Evolutionary conservation across 2,113 vertebrate genomes (phyloP).

Genomic region (Loxodonta africana): DNA sequence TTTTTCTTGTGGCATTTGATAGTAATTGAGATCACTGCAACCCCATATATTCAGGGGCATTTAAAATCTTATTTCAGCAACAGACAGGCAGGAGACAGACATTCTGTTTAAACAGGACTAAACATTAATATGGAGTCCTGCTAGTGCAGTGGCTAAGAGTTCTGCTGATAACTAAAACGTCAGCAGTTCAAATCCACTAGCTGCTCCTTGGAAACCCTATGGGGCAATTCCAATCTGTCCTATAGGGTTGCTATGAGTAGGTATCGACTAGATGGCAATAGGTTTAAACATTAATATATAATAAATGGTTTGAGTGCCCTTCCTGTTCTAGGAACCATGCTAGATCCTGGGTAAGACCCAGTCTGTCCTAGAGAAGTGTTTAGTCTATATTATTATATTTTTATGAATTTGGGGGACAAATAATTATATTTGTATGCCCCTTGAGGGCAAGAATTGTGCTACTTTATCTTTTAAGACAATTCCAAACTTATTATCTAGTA

Average conservation of each 20-base stretch:
- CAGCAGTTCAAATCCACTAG: too few species aligned
- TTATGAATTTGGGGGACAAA: constrained; percentile 24
- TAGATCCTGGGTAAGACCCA: not conserved
- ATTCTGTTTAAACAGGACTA: not conserved
- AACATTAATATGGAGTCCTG: not conserved
- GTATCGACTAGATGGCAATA: too few species aligned
- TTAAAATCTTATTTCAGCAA: constrained; percentile 38
- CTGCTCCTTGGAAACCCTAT: too few species aligned
- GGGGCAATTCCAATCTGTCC: too few species aligned
- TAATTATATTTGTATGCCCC: not conserved
- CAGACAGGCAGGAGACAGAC: not conserved
- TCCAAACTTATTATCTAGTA: not conserved
- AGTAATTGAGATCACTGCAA: not conserved
- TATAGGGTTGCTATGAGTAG: too few species aligned
- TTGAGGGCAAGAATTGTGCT: constrained; percentile 43
- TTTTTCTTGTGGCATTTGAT: constrained; percentile 20
- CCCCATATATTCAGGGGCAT: not conserved
- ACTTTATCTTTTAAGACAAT: constrained; percentile 44
- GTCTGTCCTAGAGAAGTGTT: not conserved
- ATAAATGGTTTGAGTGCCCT: not conserved
- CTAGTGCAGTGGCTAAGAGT: too few species aligned
- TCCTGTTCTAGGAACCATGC: not conserved
- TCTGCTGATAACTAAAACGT: too few species aligned
- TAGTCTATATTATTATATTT: not conserved
- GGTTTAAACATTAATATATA: not conserved